Percentiles rank a stretch among this genome's conserved stretches.
phyloP scores from a whole-genome alignment of 2,888 invertebrate species.

The Ophioninae sp. region DNA sequence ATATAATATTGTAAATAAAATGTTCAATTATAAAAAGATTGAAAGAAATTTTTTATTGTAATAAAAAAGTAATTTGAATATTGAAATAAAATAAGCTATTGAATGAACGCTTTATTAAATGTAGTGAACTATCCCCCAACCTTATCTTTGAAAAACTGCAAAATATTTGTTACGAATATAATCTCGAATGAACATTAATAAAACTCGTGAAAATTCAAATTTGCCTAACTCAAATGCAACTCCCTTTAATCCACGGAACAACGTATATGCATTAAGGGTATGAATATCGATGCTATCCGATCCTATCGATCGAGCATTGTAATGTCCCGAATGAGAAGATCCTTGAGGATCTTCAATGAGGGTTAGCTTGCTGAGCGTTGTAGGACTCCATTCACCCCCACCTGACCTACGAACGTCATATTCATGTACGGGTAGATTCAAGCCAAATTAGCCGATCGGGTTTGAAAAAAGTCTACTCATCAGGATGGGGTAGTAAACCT shows the following conservation, averaged over 20 bases:
- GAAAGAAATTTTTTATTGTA: no score
- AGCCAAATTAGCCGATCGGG: not conserved
- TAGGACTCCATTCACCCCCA: conserved; percentile 37
- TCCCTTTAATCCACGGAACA: no score
- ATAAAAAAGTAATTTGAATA: no score
- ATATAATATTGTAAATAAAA: no score
- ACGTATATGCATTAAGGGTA: conserved; percentile 12
- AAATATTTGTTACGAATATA: no score
- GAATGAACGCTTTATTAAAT: no score
- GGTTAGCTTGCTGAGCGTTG: conserved; percentile 49
- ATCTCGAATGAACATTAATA: conserved; percentile 34
- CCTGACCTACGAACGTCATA: conserved; percentile 9
- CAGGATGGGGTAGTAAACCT: not conserved
- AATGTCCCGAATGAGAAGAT: conserved; percentile 62
- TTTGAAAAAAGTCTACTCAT: not conserved
- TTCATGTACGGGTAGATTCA: conserved; percentile 11
- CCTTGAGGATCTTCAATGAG: conserved; percentile 43
- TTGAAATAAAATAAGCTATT: no score
- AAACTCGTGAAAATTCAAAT: conserved; percentile 46
- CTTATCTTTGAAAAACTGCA: no score
- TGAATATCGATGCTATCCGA: conserved; percentile 26
- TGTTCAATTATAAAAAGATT: no score
- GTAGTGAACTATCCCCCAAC: no score
- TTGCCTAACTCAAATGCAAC: not conserved
- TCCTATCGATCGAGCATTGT: conserved; percentile 58